Conservation (phyloP, 2,113 vertebrate species). For the Etheostoma spectabile region DNA sequence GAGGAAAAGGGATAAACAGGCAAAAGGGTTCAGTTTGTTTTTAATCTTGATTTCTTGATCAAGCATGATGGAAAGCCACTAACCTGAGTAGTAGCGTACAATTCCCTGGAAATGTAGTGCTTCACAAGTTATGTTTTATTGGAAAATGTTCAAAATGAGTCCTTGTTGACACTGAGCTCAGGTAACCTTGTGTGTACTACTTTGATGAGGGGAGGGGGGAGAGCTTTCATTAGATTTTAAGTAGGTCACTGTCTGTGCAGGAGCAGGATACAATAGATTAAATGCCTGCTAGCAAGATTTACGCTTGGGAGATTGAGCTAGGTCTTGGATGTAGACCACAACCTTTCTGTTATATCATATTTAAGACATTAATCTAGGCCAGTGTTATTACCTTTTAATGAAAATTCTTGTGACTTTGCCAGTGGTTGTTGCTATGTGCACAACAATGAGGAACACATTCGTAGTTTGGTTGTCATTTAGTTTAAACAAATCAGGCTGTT, state of each 20-base stretch:
- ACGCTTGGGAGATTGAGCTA: slow-evolving; percentile 37
- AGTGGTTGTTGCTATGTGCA: background rate
- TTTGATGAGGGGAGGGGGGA: slow-evolving; percentile 41
- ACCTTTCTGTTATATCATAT: slow-evolving; percentile 25
- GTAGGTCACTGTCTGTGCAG: slow-evolving; percentile 69
- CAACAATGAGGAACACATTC: background rate
- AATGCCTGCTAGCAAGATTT: slow-evolving; percentile 35
- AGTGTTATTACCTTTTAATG: slow-evolving; percentile 13
- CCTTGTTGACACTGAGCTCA: slow-evolving; percentile 49
- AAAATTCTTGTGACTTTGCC: background rate
- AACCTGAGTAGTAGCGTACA: background rate
- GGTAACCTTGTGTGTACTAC: slow-evolving; percentile 57
- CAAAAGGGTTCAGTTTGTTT: background rate
- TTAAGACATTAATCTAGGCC: slow-evolving; percentile 34
- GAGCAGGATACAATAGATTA: slow-evolving; percentile 51
- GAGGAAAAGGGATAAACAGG: background rate
- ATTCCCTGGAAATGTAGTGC: background rate
- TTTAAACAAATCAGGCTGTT: background rate
- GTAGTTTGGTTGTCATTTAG: background rate
- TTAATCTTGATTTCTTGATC: slow-evolving; percentile 1
- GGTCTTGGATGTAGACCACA: slow-evolving; percentile 33
- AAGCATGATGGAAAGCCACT: background rate
- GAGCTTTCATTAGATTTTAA: slow-evolving; percentile 67
- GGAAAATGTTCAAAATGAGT: slow-evolving; percentile 17
- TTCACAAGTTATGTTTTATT: slow-evolving; percentile 10